These are phyloP conservation scores for Triplophysa dalaica DNA, from an alignment of 2,113 vertebrate genomes.

Conservation along the genomic window DNA sequence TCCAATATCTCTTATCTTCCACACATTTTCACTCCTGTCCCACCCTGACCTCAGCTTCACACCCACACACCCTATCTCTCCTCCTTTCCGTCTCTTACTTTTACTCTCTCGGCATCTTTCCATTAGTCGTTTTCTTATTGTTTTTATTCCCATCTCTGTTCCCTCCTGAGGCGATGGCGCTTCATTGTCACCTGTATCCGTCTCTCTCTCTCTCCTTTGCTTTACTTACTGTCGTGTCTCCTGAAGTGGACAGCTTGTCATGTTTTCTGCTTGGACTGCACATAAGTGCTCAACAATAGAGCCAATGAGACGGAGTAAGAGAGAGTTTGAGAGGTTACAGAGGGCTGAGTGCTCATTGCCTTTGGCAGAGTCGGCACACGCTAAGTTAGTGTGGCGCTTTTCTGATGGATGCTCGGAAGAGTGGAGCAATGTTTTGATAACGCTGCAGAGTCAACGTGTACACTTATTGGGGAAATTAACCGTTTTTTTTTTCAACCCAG, in stretches of 20 bases:
- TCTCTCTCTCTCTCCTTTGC: constrained; percentile 16
- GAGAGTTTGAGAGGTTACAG: constrained; percentile 33
- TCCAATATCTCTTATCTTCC: neutral
- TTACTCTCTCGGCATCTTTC: neutral
- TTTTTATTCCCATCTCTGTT: neutral
- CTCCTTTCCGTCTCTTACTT: neutral
- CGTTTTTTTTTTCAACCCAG: too few relatives aligned
- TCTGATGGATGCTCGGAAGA: neutral
- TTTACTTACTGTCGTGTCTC: constrained; percentile 22
- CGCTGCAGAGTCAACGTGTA: too few relatives aligned
- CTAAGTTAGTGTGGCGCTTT: neutral
- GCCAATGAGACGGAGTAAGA: constrained; percentile 20
- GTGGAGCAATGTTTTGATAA: too few relatives aligned
- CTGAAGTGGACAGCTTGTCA: constrained; percentile 51
- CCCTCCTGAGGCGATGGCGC: neutral
- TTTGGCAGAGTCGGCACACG: neutral
- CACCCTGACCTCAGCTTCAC: constrained; percentile 4
- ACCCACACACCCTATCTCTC: neutral
- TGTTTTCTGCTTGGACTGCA: constrained; percentile 60
- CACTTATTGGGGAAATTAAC: too few relatives aligned
- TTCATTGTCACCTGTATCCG: constrained; percentile 19
- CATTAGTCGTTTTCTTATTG: constrained; percentile 1
- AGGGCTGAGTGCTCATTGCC: constrained; percentile 18
- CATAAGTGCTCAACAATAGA: constrained; percentile 56
- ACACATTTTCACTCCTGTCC: neutral